Evolutionary conservation across 2,113 vertebrate genomes (phyloP).

Genomic region (Hippopotamus amphibius): DNA sequence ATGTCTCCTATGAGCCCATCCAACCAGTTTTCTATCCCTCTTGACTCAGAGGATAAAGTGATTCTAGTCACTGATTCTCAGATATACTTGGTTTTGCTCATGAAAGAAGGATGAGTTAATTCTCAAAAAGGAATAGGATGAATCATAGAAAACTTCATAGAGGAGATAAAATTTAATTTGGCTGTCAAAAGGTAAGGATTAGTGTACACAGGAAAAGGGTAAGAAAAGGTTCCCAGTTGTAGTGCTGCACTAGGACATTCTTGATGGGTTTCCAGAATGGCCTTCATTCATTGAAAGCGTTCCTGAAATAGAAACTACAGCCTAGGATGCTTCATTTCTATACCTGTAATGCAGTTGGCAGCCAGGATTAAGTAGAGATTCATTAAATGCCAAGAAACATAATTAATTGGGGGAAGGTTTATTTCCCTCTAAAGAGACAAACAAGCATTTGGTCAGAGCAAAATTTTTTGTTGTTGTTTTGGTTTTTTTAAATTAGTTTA

Average conservation of each 20-base stretch:
- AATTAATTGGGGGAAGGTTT: neutral
- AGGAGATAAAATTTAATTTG: neutral
- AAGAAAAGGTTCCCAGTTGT: neutral
- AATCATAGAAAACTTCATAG: neutral
- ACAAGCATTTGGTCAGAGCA: neutral
- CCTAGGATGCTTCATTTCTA: neutral
- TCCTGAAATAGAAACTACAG: neutral
- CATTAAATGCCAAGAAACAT: neutral
- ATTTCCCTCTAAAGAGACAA: conserved; percentile 32
- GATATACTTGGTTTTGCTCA: neutral
- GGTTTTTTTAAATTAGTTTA: no score
- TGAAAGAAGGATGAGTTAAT: neutral
- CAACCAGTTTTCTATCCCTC: neutral
- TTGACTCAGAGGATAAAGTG: neutral
- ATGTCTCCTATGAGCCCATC: neutral
- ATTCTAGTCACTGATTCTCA: neutral
- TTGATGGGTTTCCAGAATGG: neutral
- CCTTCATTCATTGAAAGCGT: neutral
- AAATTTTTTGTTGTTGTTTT: neutral
- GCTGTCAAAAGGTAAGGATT: neutral
- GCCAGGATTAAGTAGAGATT: neutral
- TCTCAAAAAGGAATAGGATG: neutral
- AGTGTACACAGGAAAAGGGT: neutral
- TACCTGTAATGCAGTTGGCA: neutral
- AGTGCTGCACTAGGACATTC: neutral